Evolutionary conservation across 2,797 vertebrate species (phyloP).

Genomic region (Pseudocheirus occidentalis): DNA sequence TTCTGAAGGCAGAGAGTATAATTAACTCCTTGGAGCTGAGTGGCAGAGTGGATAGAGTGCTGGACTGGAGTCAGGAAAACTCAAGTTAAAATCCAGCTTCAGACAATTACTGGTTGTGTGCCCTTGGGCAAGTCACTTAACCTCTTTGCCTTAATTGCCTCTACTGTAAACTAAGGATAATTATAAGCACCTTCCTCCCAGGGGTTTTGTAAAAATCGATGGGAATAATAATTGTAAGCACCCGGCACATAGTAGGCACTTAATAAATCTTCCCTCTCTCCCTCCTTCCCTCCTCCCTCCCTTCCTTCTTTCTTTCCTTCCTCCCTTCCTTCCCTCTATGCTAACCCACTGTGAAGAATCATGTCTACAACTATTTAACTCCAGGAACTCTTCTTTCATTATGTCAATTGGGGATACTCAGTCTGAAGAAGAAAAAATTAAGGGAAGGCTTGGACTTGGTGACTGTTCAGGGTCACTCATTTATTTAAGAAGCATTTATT

Average conservation of each 20-base stretch:
- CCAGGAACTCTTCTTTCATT: neutral
- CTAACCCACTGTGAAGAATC: no score
- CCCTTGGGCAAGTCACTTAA: neutral
- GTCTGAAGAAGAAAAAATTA: conserved; percentile 8
- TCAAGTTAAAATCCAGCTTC: neutral
- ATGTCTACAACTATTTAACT: neutral
- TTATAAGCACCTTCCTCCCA: neutral
- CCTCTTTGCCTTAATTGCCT: neutral
- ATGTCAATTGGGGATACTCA: neutral
- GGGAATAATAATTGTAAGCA: neutral
- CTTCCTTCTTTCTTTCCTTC: no score
- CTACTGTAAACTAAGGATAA: neutral
- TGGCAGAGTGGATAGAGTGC: neutral
- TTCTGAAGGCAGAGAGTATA: conserved; percentile 8
- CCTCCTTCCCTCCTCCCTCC: no score
- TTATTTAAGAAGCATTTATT: no score
- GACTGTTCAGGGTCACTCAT: neutral
- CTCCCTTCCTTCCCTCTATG: neutral
- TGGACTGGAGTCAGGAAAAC: neutral
- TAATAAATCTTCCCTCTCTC: neutral
- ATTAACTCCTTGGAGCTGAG: conserved; percentile 21
- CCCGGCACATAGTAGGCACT: neutral
- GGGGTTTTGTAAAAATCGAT: neutral
- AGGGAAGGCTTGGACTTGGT: neutral
- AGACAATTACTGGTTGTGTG: neutral